Percentiles rank a stretch among this genome's conserved stretches.
Conservation (phyloP, 2,113 vertebrate genomes). For the Elephas maximus region DNA sequence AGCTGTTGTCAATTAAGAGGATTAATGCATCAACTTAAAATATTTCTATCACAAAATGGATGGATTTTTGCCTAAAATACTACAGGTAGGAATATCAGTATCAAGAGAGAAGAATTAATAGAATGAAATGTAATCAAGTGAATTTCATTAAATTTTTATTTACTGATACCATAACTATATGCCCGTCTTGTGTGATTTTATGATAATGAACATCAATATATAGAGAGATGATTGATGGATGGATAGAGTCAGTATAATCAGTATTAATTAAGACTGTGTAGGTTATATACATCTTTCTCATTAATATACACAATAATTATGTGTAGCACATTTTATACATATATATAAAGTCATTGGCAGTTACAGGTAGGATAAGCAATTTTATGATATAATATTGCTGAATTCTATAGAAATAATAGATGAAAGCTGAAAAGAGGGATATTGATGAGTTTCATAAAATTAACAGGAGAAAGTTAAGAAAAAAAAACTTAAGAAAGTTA, state of each 20-base stretch:
- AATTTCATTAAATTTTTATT: constrained; percentile 37
- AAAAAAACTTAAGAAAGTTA: neutral
- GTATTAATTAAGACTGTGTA: neutral
- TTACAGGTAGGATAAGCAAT: neutral
- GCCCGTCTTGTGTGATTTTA: neutral
- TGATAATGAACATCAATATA: constrained; percentile 2
- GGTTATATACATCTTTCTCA: constrained; percentile 9
- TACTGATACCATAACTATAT: neutral
- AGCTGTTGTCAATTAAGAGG: neutral
- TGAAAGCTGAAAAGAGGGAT: neutral
- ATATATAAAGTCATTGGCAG: neutral
- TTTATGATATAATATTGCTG: neutral
- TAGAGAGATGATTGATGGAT: neutral
- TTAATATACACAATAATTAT: constrained; percentile 14
- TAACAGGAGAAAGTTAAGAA: neutral
- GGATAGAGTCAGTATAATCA: neutral
- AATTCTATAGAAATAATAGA: neutral
- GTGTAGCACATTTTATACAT: neutral
- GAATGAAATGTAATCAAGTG: constrained; percentile 57
- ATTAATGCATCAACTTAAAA: neutral
- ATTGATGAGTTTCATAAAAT: neutral
- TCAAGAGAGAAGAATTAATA: constrained; percentile 58
- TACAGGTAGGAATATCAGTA: neutral
- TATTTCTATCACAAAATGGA: constrained; percentile 14
- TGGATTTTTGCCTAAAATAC: neutral